Evolutionary conservation across 2,797 vertebrate genomes (phyloP), one percentile per base, ranked within the genome.

Genomic region (Hyperoplus immaculatus): DNA sequence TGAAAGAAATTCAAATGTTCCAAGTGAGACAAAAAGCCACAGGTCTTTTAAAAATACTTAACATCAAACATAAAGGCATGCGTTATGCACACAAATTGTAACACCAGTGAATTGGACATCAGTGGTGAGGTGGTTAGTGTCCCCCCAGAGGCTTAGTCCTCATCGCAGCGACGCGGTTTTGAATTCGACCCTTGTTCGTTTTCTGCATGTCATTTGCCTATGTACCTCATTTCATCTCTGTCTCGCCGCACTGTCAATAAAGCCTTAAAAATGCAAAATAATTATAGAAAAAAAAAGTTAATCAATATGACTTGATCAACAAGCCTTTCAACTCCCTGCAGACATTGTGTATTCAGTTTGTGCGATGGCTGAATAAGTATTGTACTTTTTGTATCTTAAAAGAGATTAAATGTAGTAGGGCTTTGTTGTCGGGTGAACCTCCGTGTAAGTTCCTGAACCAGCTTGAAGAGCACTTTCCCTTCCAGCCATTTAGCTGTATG

Each of bases 401-500:
- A 50, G 36, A 53, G 46, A 72, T 36, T 74, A 62, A 74, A 55
- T 68, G 55, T 66, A 45, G 69, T 5, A 5, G 38, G 50, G 39
- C 73, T 81, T 80, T 85, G 75, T 72, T 53, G 54, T 60, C 54
- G 57, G 29, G 18, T 71, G 69, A 66, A 83, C 56, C 79, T 82
- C 69, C 74, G 62, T 75, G 75, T 62, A 74, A 66, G 85, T 66
- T 82, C 75, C 59, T 78, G 76, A 84, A 83, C 83, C 71, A 83
- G 63, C 78, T 67, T 53, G 46, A 66, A 83, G 77, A 84, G 61
- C 2, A 53, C 53, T 82, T 85, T 86, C 45, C 69, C 81, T 85
- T 73, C 69, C 73, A 87, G 84, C 83, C 68, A 85, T 81, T 78
- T 43, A 72, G 82, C 74, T 87, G 86, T 84, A 89, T 92, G 75